Evolutionary conservation across 2,888 invertebrate genomes (phyloP).

Genomic region (Agonum fuliginosum): DNA sequence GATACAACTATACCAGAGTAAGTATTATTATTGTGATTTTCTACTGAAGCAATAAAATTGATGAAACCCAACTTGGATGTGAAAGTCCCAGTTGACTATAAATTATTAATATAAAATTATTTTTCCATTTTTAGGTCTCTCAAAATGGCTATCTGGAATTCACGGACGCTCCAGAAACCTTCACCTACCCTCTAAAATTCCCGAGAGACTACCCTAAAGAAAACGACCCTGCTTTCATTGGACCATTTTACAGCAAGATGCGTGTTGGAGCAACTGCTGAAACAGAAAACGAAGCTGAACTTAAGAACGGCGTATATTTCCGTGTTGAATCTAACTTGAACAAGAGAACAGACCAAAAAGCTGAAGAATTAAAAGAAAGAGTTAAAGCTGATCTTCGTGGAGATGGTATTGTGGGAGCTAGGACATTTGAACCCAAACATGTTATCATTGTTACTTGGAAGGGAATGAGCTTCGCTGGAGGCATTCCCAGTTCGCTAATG

Average conservation of each 20-base stretch:
- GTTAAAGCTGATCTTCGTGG: constrained; percentile 85
- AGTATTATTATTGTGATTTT: too few relatives aligned
- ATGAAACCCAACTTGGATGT: too few relatives aligned
- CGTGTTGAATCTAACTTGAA: constrained; percentile 79
- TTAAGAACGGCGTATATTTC: constrained; percentile 85
- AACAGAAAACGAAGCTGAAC: constrained; percentile 81
- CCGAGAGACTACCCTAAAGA: constrained; percentile 81
- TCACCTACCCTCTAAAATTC: constrained; percentile 82
- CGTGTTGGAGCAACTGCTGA: constrained; percentile 80
- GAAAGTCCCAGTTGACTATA: too few relatives aligned
- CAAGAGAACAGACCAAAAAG: constrained; percentile 83
- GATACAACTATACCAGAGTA: constrained; percentile 91
- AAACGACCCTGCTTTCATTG: constrained; percentile 90
- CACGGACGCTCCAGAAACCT: constrained; percentile 91
- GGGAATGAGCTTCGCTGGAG: constrained; percentile 90
- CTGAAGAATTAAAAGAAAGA: constrained; percentile 86
- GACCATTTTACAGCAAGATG: constrained; percentile 90
- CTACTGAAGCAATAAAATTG: too few relatives aligned
- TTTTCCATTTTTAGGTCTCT: constrained; percentile 6
- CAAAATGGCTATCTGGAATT: constrained; percentile 89
- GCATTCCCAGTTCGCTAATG: constrained; percentile 83
- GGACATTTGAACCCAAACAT: constrained; percentile 89
- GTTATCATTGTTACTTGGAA: constrained; percentile 92
- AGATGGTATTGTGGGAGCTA: constrained; percentile 89
- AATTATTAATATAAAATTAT: too few relatives aligned